A percentile compares a stretch with the other conserved stretches of the same genome.
Conservation (phyloP, 2,113 vertebrate genomes). For the Petroica traversi region DNA sequence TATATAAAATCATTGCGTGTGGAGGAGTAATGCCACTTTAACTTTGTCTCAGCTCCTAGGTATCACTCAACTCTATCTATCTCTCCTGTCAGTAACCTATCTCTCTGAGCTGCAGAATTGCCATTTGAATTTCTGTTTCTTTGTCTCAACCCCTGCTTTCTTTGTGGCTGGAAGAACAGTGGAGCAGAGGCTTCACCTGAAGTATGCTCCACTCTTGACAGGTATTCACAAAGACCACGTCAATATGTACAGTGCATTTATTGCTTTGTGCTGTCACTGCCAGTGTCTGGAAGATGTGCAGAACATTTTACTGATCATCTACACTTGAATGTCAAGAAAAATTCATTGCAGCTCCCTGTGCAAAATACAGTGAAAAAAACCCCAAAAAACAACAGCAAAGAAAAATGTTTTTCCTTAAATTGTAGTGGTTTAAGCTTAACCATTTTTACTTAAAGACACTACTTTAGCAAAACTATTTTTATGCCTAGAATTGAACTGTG, state of each 20-base stretch:
- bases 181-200: neutral
- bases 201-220: neutral
- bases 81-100: accelerated
- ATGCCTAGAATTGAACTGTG: neutral
- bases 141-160: neutral
- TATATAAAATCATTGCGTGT: neutral
- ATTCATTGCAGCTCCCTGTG: neutral
- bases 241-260: neutral
- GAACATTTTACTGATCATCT: neutral
- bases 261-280: neutral
- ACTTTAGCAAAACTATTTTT: neutral
- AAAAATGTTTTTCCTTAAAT: neutral
- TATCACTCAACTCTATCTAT: neutral
- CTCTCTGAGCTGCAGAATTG: neutral
- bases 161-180: neutral
- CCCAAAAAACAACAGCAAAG: neutral
- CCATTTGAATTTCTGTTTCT: neutral
- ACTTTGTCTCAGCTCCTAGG: neutral
- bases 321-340: neutral
- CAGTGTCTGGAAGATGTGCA: neutral
- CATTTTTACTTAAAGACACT: neutral
- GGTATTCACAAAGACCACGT: neutral
- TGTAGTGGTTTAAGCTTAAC: neutral
- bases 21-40: neutral
- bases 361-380: neutral